phyloP scores from a whole-genome alignment of 2,113 vertebrate species.

The Propithecus coquereli region DNA sequence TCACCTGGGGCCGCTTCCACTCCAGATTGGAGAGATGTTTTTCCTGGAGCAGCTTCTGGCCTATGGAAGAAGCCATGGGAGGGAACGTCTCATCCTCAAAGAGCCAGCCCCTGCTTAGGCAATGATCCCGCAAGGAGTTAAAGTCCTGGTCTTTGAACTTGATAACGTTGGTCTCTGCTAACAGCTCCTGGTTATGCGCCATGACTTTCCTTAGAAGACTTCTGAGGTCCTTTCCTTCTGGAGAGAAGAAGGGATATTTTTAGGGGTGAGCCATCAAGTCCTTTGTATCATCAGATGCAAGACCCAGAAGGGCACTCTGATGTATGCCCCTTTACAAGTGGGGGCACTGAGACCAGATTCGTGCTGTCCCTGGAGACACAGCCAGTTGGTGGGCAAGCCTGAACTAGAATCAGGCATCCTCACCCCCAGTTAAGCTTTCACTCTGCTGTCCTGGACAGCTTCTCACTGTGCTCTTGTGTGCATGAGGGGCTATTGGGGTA shows the following conservation, averaged over 20 bases:
- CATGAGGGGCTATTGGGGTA: not conserved
- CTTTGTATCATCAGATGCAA: not conserved
- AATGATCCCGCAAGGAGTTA: slow-evolving; percentile 50
- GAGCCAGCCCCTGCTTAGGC: slow-evolving; percentile 69
- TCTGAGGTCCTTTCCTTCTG: not conserved
- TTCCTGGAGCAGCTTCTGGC: slow-evolving; percentile 59
- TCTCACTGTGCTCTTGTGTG: not conserved
- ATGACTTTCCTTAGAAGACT: slow-evolving; percentile 32
- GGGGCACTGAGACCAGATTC: not conserved
- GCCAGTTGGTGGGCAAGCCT: not conserved
- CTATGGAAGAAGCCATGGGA: slow-evolving; percentile 69
- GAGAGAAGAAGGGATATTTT: slow-evolving; percentile 26
- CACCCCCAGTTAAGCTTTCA: not conserved
- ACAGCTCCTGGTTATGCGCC: slow-evolving; percentile 42
- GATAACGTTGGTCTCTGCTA: not conserved
- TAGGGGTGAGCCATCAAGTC: not conserved
- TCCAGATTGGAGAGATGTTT: not conserved
- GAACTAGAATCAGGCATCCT: not conserved
- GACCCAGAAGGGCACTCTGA: not conserved
- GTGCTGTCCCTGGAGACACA: not conserved
- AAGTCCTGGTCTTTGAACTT: slow-evolving; percentile 82
- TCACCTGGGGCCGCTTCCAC: slow-evolving; percentile 82
- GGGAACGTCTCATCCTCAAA: slow-evolving; percentile 83
- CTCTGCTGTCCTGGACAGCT: not conserved
- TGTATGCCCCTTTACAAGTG: not conserved